Percentiles rank a stretch among this genome's conserved stretches.
Evolutionary conservation across 2,888 invertebrate genomes (phyloP).

Genomic region (Sinhomidia bicolor): DNA sequence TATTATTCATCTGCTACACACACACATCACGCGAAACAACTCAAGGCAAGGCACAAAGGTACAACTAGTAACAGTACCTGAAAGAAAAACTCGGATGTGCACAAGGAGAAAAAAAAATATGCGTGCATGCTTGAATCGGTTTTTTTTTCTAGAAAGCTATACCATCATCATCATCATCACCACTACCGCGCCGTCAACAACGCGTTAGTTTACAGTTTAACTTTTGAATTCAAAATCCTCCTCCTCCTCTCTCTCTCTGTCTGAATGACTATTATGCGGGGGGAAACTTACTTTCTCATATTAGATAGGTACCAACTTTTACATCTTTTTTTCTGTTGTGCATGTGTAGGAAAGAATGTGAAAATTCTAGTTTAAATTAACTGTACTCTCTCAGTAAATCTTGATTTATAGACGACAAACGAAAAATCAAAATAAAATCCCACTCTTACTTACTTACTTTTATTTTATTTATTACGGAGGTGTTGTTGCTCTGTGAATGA

Average conservation of each 20-base stretch:
- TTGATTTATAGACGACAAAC: constrained; percentile 68
- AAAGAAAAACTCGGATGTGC: constrained; percentile 58
- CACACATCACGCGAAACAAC: not conserved
- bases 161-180: too few species aligned
- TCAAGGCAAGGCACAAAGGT: not conserved
- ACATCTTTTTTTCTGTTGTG: constrained; percentile 4
- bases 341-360: constrained; percentile 61
- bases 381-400: constrained; percentile 64
- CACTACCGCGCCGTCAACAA: not conserved
- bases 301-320: not conserved
- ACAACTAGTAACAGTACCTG: constrained; percentile 67
- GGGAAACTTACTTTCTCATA: constrained; percentile 40
- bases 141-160: constrained; percentile 37
- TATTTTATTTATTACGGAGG: not conserved
- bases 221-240: not conserved
- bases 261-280: not conserved
- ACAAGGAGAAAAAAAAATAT: constrained; percentile 62
- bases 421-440: constrained; percentile 54
- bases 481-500: too few species aligned
- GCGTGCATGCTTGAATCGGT: constrained; percentile 61
- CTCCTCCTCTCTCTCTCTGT: too few species aligned
- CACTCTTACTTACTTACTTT: constrained; percentile 38
- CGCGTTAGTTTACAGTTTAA: constrained; percentile 23
- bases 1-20: not conserved
- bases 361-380: constrained; percentile 71